Base-by-base conservation (phyloP, 1,140 invertebrate species). In the Polypedilum pembai region DNA sequence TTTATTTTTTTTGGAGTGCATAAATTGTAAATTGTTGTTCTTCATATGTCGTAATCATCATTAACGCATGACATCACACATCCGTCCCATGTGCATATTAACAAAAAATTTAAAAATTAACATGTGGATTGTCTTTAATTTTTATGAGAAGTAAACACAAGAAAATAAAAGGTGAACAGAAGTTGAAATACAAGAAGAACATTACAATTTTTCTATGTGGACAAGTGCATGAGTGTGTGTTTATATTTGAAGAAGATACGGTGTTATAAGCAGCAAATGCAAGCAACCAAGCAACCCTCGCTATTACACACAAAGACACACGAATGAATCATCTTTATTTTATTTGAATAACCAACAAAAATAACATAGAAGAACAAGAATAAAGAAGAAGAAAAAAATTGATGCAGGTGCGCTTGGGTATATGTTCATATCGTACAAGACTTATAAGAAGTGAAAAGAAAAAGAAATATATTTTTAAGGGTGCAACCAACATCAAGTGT, bases 21-120 rank as follows among this genome's bases (percentile, higher is more conserved):
- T 69, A 69, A 18, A 69, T 33, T 33, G 24, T 33, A 3, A 33
- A 33, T 33, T 33, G 24, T 33, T 33, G 24, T 33, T 3, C 24
- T 33, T 33, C 24, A 33, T 33, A 33, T 69, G 17, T 69, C 8
- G 17, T 69, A 18, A 69, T 56, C 45, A 21, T 69, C 65, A 69
- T 69, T 69, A 69, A 69, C 65, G 65, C 65, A 20, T 69, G 65
- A 21, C 65, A 69, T 69, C 65, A 69, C 65, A 69, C 65, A 69
- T 69, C 65, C 65, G 65, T 18, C 18, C 24, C 8, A 69, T 66
- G 63, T 66, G 17, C 17, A 69, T 56, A n/a, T 56, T 56, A 12
- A 56, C 4, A 56, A 56, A 56, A 56, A 56, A 56, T 56, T 56
- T n/a, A 5, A 33, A 33, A 33, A n/a, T 56, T n/a, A 56, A 56